These are phyloP conservation scores for Glyptemys insculpta DNA, from an alignment of 2,797 vertebrate genomes.

Conservation along the genomic window DNA sequence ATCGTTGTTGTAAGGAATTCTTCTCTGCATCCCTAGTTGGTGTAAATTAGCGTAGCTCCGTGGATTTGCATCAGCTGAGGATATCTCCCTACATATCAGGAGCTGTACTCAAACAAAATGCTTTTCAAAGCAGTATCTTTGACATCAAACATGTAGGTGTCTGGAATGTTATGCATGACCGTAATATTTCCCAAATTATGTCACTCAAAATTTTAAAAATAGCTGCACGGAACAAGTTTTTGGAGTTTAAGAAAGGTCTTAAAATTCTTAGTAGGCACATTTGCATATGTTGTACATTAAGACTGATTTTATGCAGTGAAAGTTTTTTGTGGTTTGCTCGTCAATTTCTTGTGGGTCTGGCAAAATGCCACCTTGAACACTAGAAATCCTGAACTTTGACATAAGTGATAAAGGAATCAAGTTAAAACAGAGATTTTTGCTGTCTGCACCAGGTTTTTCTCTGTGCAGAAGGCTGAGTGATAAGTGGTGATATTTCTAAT, in stretches of 20 bases:
- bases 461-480: slow-evolving; percentile 5
- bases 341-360: slow-evolving; percentile 36
- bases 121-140: background rate
- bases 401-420: slow-evolving; percentile 33
- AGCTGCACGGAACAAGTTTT: background rate
- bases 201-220: slow-evolving; percentile 3
- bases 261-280: background rate
- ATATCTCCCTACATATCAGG: background rate
- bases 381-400: slow-evolving; percentile 3
- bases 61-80: background rate
- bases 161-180: background rate
- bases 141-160: background rate
- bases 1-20: background rate
- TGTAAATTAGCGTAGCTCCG: background rate
- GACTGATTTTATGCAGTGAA: slow-evolving; percentile 36
- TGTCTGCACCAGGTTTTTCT: background rate
- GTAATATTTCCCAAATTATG: slow-evolving; percentile 3
- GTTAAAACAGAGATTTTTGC: background rate
- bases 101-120: background rate
- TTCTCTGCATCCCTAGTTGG: background rate
- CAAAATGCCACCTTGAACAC: slow-evolving; percentile 30
- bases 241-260: background rate
- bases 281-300: slow-evolving; percentile 30
- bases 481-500: slow-evolving; percentile 33
- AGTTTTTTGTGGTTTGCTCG: slow-evolving; percentile 57